Base-by-base conservation (phyloP, 2,888 invertebrate genomes). In the Philereme transversata region DNA sequence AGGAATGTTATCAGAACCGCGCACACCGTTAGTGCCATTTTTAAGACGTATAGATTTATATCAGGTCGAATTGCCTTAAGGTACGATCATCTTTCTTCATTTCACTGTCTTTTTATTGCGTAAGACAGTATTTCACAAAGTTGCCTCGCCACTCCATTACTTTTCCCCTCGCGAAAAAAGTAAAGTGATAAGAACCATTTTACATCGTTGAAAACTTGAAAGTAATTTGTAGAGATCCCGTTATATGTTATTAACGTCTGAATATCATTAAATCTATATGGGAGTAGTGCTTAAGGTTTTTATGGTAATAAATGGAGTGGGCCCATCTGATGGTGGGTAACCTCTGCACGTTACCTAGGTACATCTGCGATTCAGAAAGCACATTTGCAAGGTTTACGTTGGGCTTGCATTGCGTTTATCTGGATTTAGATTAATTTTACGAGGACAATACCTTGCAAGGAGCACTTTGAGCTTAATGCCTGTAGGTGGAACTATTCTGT, bases 11-110 rank as follows among this genome's bases (percentile, higher is more conserved):
- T 88, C 86, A 74, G 75, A 77, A 64, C 65, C 69, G 75, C 75
- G 82, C 82, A 83, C 84, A 86, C 87, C 84, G 84, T 86, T 88
- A 88, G 88, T 89, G 89, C 84, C 84, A 87, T 83, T 79, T 84
- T 81, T 78, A 71, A 79, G 75, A 77, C 74, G 65, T 75, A 72
- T 71, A 70, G 77, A 78, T 78, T 68, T 69, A 65, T 74, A 76
- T 78, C 76, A 64, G 60, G 48, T 62, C 62, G 71, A 64, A 62
- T 73, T 72, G 68, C 68, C 65, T 60, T 65, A 54, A 64, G 67
- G 62, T 59, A 65, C 60, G 65, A 59, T 68, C 62, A 68, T 67
- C 68, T 60, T 62, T 64, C 66, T 63, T 65, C 55, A 65, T 69
- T 69, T 69, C 70, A 64, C 68, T 71, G 65, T 65, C 60, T 68